Evolutionary conservation across 2,888 invertebrate species (phyloP), one percentile per base, ranked within the genome.

Genomic region (Autographa gamma): DNA sequence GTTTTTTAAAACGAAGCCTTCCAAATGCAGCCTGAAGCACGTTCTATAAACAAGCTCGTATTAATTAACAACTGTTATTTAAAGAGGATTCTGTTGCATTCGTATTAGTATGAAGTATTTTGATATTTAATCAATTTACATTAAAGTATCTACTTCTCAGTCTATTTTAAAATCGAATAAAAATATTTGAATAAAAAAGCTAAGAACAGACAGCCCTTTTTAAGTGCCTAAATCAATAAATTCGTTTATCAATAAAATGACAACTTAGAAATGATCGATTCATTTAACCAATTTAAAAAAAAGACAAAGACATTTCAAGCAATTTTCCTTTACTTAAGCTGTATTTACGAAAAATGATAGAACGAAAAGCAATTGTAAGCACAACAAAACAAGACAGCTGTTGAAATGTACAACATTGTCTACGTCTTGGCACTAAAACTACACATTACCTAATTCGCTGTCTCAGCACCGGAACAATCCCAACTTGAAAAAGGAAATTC

Each of bases 401-500:
- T 63, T 41, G 0, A 14, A 76, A 18, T 2, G 4, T 16, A 32
- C 32, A 14, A 60, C 32, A 11, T 11, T 11, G 48, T 31, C 31
- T n/a, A 60, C 52, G 61, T 48, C 63, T 67, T 63, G 60, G 63
- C 56, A 61, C 77, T 72, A 72, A 38, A 38, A 41, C 58, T 43
- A 43, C 11, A 54, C 73, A 67, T 76, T 73, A 41, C 18, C 73
- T 73, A 56, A 56, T 56, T 25, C 25, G 54, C 13, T 56, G 54
- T 25, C 54, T 56, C 54, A 48, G 48, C 48, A 48, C 54, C 3
- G 0, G 11, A 9, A 38, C 8, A 38, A 14, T 13, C 54, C 19
- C 19, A 56, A 25, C 18, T 54, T 11, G 25, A 19, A 25, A 56
- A 56, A 56, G 25, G 54, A 25, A 25, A 25, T 56, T 56, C 25